phyloP scores from a whole-genome alignment of 2,113 vertebrate genomes.

The Clupea harengus region DNA sequence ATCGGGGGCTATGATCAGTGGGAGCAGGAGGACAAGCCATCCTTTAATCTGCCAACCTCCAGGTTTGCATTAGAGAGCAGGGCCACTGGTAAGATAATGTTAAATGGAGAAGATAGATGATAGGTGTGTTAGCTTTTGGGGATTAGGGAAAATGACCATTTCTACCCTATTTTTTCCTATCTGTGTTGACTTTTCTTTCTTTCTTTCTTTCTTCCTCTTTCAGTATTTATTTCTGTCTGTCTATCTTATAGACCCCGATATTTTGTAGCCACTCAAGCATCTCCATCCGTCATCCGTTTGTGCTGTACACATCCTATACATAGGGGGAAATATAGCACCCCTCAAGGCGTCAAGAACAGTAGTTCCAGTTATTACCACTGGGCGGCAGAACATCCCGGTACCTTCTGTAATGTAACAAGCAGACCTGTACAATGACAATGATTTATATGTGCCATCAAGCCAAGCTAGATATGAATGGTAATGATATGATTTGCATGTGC shows the following conservation, averaged over 20 bases:
- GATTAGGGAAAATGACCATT: not conserved
- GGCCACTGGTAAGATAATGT: not conserved
- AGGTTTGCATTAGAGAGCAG: not conserved
- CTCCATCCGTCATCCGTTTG: not conserved
- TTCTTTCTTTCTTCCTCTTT: not conserved
- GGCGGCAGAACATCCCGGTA: constrained; percentile 15
- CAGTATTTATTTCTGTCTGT: not conserved
- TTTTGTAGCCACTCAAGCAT: not conserved
- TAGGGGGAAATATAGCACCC: not conserved
- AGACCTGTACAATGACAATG: not conserved
- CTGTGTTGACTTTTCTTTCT: not conserved
- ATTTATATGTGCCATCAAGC: not conserved
- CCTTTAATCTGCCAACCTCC: not conserved
- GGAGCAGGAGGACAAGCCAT: not conserved
- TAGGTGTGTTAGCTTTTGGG: not conserved
- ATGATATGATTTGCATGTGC: not conserved
- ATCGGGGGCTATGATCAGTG: not conserved
- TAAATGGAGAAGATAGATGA: not conserved
- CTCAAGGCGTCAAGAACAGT: not conserved
- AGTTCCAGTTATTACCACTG: not conserved
- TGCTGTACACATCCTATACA: not conserved
- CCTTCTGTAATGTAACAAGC: not conserved
- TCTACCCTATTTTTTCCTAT: not conserved
- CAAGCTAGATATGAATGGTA: not conserved
- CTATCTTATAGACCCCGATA: not conserved